Evolutionary conservation across 2,888 invertebrate genomes (phyloP).

Genomic region (Microctonus aethiopoides): DNA sequence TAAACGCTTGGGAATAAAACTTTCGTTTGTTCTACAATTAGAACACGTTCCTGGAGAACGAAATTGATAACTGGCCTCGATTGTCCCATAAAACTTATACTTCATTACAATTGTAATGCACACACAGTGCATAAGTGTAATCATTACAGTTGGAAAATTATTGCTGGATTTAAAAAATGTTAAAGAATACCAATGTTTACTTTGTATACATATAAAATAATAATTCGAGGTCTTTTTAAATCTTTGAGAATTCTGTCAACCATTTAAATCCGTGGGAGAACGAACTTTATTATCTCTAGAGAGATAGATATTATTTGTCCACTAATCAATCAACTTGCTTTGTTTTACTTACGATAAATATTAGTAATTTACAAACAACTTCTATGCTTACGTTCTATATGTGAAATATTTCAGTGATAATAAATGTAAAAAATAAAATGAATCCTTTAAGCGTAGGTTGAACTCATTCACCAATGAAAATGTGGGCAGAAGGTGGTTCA

Average conservation of each 20-base stretch:
- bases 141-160: neutral
- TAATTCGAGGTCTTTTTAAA: no score
- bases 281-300: no score
- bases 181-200: no score
- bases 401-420: no score
- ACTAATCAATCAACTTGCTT: no score
- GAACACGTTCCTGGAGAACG: constrained; percentile 60
- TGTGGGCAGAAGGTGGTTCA: constrained; percentile 16
- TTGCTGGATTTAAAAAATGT: neutral
- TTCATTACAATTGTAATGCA: constrained; percentile 10
- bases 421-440: neutral
- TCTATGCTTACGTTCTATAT: no score
- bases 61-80: constrained; percentile 60
- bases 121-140: no score
- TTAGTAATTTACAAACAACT: neutral
- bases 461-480: constrained; percentile 9
- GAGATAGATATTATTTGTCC: no score
- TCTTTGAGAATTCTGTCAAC: no score
- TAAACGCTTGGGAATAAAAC: constrained; percentile 18
- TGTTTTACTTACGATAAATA: constrained; percentile 3
- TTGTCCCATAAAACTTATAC: constrained; percentile 34
- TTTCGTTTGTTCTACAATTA: constrained; percentile 50
- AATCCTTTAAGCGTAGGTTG: constrained; percentile 2
- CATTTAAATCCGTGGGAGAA: no score
- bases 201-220: no score